Percentiles rank a stretch among this genome's conserved stretches.
Conservation (phyloP, 1,140 invertebrate species). For the Lethrus apterus region DNA sequence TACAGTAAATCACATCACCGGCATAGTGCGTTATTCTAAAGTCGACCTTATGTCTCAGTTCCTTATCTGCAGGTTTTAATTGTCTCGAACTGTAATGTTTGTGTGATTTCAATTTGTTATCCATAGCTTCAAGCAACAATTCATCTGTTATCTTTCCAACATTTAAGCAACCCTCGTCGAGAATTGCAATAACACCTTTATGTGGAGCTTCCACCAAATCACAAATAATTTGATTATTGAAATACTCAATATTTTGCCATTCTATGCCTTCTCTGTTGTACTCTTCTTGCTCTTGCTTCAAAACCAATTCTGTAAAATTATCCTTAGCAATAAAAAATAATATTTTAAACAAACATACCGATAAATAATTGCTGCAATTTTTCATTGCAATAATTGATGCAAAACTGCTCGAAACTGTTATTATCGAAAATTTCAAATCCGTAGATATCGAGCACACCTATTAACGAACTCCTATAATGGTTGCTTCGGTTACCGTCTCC, state of each 20-base stretch:
- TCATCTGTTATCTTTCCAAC: constrained; percentile 89
- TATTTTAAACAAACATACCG: constrained; percentile 49
- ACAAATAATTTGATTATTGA: constrained; percentile 90
- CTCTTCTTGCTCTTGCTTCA: constrained; percentile 95
- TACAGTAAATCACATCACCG: constrained; percentile 89
- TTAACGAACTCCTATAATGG: constrained; percentile 72
- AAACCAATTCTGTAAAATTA: constrained; percentile 67
- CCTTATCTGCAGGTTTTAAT: constrained; percentile 72
- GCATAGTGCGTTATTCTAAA: constrained; percentile 68
- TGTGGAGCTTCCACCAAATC: constrained; percentile 85
- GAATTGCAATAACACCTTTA: constrained; percentile 85
- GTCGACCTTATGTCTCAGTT: constrained; percentile 58
- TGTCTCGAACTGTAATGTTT: constrained; percentile 86
- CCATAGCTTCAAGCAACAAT: constrained; percentile 89
- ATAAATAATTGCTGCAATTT: constrained; percentile 95
- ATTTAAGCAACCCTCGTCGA: constrained; percentile 92
- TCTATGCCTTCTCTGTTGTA: constrained; percentile 87
- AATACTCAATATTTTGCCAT: constrained; percentile 86
- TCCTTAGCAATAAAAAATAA: neutral
- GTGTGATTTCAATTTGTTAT: constrained; percentile 78
- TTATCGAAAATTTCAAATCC: constrained; percentile 95
- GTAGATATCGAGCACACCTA: constrained; percentile 94
- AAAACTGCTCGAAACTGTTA: constrained; percentile 92
- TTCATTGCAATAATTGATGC: constrained; percentile 97
- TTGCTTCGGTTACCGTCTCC: constrained; percentile 44